Base-by-base conservation (phyloP, 2,797 vertebrate genomes). In the Myoxocephalus aenaeus region DNA sequence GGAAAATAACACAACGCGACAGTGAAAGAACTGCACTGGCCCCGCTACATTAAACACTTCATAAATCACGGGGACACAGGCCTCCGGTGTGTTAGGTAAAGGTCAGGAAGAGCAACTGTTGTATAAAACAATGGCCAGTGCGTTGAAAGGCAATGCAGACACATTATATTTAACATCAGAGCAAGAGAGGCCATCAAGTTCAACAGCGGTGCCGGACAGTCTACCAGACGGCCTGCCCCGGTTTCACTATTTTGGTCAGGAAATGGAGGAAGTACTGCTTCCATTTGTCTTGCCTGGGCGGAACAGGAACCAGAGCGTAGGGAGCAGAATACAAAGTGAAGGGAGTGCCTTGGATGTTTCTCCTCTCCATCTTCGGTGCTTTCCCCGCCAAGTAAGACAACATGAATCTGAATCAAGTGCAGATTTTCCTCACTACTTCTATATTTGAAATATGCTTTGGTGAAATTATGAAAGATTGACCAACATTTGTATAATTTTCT, bases 251-350 rank as follows among this genome's bases (percentile, higher is more conserved):
- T 89, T 81, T 73, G 51, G 65, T 73, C 65, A 75, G 91, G 90
- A 92, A 91, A 89, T 85, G 77, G 85, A 87, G 85, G 87, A 90
- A 88, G 86, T 80, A 6, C 72, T 74, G 81, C 84, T 83, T 90
- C 65, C 82, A 40, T 86, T 82, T 84, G 76, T 85, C 81, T 76
- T 81, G 84, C 86, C 75, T 75, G 82, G 81, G 83, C 22, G 40
- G 77, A 87, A 81, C 84, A 87, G 89, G 84, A 93, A 88, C 65
- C 70, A 70, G 79, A 82, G 81, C 78, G 87, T 66, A 79, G 68
- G 90, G 85, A 77, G 70, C 50, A 83, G 87, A 90, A 89, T 87
- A 71, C 53, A 86, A 79, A 85, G 70, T 80, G 65, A 75, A 84
- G 77, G 70, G 75, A 73, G 70, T 44, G 56, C 48, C 61, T 78